Percentiles rank a stretch among this genome's conserved stretches.
Conservation (phyloP, 2,113 vertebrate genomes). For the Ramphastos sulfuratus region DNA sequence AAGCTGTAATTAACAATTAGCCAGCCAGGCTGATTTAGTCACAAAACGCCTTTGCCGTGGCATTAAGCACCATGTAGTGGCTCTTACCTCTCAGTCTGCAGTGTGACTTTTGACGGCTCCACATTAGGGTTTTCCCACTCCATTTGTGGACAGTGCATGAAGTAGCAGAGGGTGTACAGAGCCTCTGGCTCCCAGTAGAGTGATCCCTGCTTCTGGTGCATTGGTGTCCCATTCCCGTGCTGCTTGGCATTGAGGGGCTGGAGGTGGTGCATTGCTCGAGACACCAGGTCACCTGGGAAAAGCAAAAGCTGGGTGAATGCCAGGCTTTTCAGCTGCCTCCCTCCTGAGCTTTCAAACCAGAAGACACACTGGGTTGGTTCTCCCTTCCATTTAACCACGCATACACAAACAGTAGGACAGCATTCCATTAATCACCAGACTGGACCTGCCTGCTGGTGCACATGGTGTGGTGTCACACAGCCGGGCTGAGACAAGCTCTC, state of each 20-base stretch:
- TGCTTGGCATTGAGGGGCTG: slow-evolving; percentile 92
- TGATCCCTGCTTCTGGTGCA: slow-evolving; percentile 86
- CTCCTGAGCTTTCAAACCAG: background rate
- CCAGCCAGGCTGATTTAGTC: slow-evolving; percentile 26
- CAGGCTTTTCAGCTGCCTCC: background rate
- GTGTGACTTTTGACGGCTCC: slow-evolving; percentile 92
- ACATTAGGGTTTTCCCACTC: slow-evolving; percentile 99
- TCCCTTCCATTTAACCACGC: background rate
- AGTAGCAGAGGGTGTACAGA: slow-evolving; percentile 97
- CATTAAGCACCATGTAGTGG: background rate
- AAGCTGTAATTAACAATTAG: slow-evolving; percentile 54
- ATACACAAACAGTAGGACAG: background rate
- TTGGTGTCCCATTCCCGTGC: slow-evolving; percentile 86
- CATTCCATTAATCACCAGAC: background rate
- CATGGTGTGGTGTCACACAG: fast-evolving
- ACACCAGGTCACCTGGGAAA: slow-evolving; percentile 90
- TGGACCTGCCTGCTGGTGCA: background rate
- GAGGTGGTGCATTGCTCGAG: slow-evolving; percentile 94
- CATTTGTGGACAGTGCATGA: slow-evolving; percentile 99
- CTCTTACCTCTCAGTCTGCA: slow-evolving; percentile 93
- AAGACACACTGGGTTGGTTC: background rate
- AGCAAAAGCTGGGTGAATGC: slow-evolving; percentile 26
- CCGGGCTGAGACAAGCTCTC: background rate
- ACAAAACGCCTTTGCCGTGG: fast-evolving
- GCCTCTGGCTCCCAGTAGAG: slow-evolving; percentile 96